These are phyloP conservation scores for Neopipo cinnamomea DNA, from an alignment of 2,113 vertebrate species.

Conservation along the genomic window DNA sequence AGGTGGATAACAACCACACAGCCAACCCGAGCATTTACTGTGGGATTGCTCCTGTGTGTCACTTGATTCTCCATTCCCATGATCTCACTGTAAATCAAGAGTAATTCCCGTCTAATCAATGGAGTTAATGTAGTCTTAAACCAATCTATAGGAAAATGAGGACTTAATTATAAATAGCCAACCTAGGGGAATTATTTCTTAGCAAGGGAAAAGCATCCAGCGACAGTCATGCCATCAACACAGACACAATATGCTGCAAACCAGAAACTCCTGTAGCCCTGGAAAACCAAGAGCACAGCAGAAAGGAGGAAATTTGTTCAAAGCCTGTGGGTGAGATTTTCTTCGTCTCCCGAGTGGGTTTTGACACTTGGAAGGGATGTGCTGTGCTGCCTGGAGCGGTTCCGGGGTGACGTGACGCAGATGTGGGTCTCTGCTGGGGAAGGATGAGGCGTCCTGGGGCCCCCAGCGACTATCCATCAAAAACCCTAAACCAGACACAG, in stretches of 20 bases:
- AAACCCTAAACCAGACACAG: neutral
- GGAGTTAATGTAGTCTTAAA: neutral
- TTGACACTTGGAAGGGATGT: neutral
- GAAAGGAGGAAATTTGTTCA: neutral
- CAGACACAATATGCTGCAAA: neutral
- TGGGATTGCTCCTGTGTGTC: neutral
- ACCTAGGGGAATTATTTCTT: neutral
- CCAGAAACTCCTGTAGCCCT: neutral
- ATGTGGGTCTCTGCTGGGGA: neutral
- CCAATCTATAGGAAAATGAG: neutral
- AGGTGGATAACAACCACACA: neutral
- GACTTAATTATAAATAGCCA: neutral
- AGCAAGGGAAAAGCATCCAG: neutral
- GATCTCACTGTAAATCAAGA: neutral
- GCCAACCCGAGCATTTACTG: neutral
- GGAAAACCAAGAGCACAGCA: neutral
- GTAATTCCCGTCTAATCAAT: neutral
- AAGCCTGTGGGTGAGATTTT: constrained; percentile 10
- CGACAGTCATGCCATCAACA: neutral
- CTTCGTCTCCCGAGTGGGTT: neutral
- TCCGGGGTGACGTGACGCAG: neutral
- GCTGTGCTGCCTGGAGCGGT: neutral
- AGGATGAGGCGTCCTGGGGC: neutral
- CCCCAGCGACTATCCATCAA: neutral
- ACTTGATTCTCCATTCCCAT: neutral